Evolutionary conservation across 2,888 invertebrate genomes (phyloP).

Genomic region (Drosophila phalerata): DNA sequence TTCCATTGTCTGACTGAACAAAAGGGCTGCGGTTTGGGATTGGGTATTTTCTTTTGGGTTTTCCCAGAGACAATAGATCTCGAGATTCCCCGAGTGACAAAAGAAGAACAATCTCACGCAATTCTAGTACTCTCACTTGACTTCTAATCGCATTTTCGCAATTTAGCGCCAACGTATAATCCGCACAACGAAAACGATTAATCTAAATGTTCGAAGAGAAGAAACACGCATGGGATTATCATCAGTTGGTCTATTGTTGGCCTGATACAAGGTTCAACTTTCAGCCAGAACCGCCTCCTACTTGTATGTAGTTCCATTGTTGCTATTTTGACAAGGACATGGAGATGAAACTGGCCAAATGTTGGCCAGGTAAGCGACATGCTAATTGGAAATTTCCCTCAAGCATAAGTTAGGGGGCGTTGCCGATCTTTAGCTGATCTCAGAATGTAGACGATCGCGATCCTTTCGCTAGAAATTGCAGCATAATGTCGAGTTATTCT

Average conservation of each 20-base stretch:
- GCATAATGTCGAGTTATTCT: conserved; percentile 57
- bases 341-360: conserved; percentile 29
- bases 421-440: conserved; percentile 79
- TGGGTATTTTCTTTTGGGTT: conserved; percentile 28
- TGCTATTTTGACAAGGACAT: conserved; percentile 83
- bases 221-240: conserved; percentile 70
- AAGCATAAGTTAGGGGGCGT: conserved; percentile 60
- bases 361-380: conserved; percentile 58
- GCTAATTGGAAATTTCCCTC: conserved; percentile 66
- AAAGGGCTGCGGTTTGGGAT: conserved; percentile 26
- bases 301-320: conserved; percentile 74
- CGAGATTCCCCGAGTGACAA: conserved; percentile 39
- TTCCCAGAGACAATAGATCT: conserved; percentile 45
- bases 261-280: conserved; percentile 54
- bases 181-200: conserved; percentile 77
- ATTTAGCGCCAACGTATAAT: conserved; percentile 83
- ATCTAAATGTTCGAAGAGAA: conserved; percentile 37
- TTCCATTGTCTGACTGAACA: conserved; percentile 28
- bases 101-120: conserved; percentile 57
- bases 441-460: conserved; percentile 24
- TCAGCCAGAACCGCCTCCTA: conserved; percentile 65
- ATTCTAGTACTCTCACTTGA: conserved; percentile 39
- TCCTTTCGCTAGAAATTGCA: conserved; percentile 71
- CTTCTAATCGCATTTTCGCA: conserved; percentile 75
- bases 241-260: conserved; percentile 75